Evolutionary conservation across 2,113 vertebrate species (phyloP).

Genomic region (Periophthalmus modestus): DNA sequence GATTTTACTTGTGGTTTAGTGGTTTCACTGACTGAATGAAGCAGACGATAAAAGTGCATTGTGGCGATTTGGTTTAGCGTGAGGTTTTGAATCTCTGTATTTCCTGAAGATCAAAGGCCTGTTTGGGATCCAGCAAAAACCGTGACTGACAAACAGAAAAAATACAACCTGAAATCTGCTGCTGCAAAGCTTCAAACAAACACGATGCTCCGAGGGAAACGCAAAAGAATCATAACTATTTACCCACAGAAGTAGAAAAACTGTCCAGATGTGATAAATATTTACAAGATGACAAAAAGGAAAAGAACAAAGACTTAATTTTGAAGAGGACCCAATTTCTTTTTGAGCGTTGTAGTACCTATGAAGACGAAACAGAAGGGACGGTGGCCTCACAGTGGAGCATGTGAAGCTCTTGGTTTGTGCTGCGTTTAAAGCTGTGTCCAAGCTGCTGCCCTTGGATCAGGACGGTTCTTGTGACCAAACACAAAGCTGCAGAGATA

Average conservation of each 20-base stretch:
- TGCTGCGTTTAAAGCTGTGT: constrained; percentile 50
- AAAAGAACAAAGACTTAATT: constrained; percentile 15
- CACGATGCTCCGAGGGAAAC: neutral
- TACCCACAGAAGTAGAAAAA: constrained; percentile 2
- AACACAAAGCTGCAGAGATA: constrained; percentile 53
- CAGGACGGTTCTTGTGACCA: constrained; percentile 41
- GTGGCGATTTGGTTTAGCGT: constrained; percentile 41
- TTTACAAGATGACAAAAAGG: constrained; percentile 3
- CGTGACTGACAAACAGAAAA: constrained; percentile 22
- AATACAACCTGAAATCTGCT: constrained; percentile 4
- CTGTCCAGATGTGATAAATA: neutral
- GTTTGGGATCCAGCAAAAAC: constrained; percentile 21
- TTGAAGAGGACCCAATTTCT: constrained; percentile 20
- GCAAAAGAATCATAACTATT: constrained; percentile 16
- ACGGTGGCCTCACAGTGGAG: constrained; percentile 52
- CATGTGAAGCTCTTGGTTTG: constrained; percentile 43
- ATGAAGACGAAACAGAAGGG: constrained; percentile 25
- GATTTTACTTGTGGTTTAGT: constrained; percentile 57
- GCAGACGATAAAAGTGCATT: constrained; percentile 52
- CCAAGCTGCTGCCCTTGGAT: constrained; percentile 42
- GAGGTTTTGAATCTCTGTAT: constrained; percentile 25
- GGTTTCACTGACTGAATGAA: constrained; percentile 51
- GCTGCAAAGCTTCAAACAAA: constrained; percentile 4
- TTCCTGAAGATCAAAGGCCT: constrained; percentile 23
- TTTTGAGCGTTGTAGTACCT: constrained; percentile 47